phyloP scores from a whole-genome alignment of 2,888 invertebrate species.

The Drosophila hamatofila region DNA sequence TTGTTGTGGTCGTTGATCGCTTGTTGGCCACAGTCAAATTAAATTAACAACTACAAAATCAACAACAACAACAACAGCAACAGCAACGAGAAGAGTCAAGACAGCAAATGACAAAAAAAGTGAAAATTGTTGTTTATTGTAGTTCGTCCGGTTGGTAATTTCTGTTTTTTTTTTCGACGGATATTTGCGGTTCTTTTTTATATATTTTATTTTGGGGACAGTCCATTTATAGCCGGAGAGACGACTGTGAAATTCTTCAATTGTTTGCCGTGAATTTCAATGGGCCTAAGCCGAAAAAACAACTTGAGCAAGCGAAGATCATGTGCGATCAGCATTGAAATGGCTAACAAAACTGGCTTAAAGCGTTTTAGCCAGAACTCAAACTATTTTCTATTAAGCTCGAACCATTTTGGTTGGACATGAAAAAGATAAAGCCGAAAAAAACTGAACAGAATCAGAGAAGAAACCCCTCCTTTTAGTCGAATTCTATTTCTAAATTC shows the following conservation, averaged over 20 bases:
- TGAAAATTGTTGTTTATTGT: constrained; percentile 74
- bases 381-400: not conserved
- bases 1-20: constrained; percentile 72
- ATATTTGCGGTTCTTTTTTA: constrained; percentile 69
- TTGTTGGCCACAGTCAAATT: constrained; percentile 68
- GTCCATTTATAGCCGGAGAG: constrained; percentile 43
- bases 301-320: constrained; percentile 9
- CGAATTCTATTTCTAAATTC: not conserved
- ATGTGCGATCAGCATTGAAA: constrained; percentile 1
- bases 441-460: not conserved
- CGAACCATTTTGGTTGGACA: not conserved
- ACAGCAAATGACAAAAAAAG: constrained; percentile 63
- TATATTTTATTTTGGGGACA: constrained; percentile 36
- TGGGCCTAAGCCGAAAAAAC: constrained; percentile 29
- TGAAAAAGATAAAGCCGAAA: not conserved
- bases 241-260: constrained; percentile 30
- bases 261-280: constrained; percentile 53
- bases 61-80: constrained; percentile 4
- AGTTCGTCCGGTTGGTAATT: constrained; percentile 64
- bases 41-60: constrained; percentile 63
- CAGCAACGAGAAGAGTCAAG: constrained; percentile 30
- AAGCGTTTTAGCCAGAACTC: not conserved
- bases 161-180: constrained; percentile 43
- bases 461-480: not conserved
- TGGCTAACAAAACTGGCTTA: not conserved